Percentiles rank a stretch among this genome's conserved stretches.
phyloP scores from a whole-genome alignment of 1,140 invertebrate genomes.

The Hesperophylax magnus region DNA sequence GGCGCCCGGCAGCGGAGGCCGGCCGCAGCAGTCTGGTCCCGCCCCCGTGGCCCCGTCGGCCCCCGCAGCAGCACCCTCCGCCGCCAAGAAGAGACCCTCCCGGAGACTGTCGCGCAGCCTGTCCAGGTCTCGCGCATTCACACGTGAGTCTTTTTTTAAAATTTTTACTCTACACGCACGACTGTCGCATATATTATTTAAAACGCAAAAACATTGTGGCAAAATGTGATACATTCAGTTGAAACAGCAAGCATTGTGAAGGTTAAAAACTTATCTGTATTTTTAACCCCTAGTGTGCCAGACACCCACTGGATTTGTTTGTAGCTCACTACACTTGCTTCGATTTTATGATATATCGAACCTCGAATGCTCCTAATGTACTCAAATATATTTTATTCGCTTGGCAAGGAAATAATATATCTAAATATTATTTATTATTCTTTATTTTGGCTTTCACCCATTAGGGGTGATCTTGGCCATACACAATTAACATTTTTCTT shows the following conservation, averaged over 20 bases:
- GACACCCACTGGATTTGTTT: background rate
- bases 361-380: too few relatives aligned
- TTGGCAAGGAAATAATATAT: too few relatives aligned
- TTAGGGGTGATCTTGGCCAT: too few relatives aligned
- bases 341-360: too few relatives aligned
- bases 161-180: background rate
- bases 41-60: background rate
- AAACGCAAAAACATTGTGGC: too few relatives aligned
- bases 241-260: background rate
- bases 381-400: too few relatives aligned
- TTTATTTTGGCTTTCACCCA: too few relatives aligned
- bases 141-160: slow-evolving; percentile 3
- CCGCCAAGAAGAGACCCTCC: background rate
- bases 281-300: too few relatives aligned
- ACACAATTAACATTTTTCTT: too few relatives aligned
- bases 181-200: background rate
- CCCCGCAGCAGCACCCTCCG: background rate
- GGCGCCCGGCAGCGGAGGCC: background rate
- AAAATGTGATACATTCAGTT: background rate
- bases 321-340: background rate
- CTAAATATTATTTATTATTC: too few relatives aligned
- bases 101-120: slow-evolving; percentile 35
- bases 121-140: slow-evolving; percentile 22
- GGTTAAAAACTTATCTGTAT: too few relatives aligned
- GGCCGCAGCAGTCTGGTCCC: background rate